Evolutionary conservation across 2,113 vertebrate species (phyloP).

Genomic region (Phocoena sinus): DNA sequence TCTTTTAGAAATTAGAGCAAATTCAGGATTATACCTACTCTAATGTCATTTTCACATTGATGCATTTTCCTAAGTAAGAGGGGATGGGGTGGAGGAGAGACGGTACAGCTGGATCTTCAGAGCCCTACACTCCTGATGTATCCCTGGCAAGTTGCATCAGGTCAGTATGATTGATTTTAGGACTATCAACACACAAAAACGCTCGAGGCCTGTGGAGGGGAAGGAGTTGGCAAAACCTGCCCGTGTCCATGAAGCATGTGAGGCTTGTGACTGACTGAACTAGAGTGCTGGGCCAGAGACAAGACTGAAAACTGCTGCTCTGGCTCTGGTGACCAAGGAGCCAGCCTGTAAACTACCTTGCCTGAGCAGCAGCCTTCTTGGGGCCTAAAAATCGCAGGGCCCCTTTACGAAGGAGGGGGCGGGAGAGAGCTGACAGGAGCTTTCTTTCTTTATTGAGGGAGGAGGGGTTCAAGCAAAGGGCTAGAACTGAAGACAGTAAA

Average conservation of each 20-base stretch:
- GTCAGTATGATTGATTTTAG: not conserved
- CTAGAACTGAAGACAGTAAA: not conserved
- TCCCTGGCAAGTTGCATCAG: not conserved
- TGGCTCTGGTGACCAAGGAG: not conserved
- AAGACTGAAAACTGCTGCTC: not conserved
- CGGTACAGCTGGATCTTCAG: not conserved
- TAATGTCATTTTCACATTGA: not conserved
- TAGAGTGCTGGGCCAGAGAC: not conserved
- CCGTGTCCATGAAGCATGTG: rapidly evolving
- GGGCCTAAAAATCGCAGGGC: not conserved
- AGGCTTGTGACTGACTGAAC: not conserved
- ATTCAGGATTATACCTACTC: not conserved
- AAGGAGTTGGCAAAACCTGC: not conserved
- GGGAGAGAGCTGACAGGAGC: not conserved
- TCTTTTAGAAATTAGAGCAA: not conserved
- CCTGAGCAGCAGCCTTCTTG: no score
- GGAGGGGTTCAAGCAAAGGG: not conserved
- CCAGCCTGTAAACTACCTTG: not conserved
- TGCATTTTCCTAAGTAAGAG: not conserved
- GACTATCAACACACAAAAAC: not conserved
- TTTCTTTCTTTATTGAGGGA: not conserved
- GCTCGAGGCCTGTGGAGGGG: not conserved
- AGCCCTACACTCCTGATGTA: not conserved
- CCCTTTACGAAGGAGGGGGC: not conserved
- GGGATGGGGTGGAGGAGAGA: not conserved